Evolutionary conservation across 2,888 invertebrate genomes (phyloP).

Genomic region (Mesorhabditis belari): DNA sequence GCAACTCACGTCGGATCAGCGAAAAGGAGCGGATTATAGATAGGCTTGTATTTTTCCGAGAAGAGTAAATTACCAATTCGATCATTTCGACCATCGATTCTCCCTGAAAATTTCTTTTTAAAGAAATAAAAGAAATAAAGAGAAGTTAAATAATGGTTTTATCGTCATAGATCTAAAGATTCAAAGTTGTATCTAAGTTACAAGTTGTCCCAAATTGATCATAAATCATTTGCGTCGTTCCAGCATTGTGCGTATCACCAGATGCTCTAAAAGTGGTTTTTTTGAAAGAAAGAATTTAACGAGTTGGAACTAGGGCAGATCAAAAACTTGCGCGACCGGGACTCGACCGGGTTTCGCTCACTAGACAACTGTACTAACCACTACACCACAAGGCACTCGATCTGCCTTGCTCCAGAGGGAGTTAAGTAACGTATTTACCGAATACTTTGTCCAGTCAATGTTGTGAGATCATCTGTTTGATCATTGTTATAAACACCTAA

Average conservation of each 20-base stretch:
- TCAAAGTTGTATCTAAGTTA: no score
- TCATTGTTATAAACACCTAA: constrained; percentile 37
- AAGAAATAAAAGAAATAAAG: constrained; percentile 17
- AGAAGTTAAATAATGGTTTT: no score
- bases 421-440: no score
- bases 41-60: constrained; percentile 40
- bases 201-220: constrained; percentile 39
- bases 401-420: no score
- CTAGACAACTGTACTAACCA: no score
- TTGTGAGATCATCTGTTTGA: constrained; percentile 43
- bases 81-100: constrained; percentile 31
- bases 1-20: constrained; percentile 15
- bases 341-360: no score
- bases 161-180: no score
- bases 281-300: no score
- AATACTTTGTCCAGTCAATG: constrained; percentile 10
- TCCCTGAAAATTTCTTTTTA: constrained; percentile 29
- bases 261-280: constrained; percentile 12
- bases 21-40: constrained; percentile 44
- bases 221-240: constrained; percentile 38
- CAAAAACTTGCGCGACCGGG: no score
- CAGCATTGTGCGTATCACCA: constrained; percentile 26
- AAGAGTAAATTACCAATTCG: constrained; percentile 36
- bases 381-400: neutral
- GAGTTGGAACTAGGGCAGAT: neutral